These are phyloP conservation scores for Macrosteles quadrilineatus DNA, from an alignment of 1,140 invertebrate species.

Conservation along the genomic window DNA sequence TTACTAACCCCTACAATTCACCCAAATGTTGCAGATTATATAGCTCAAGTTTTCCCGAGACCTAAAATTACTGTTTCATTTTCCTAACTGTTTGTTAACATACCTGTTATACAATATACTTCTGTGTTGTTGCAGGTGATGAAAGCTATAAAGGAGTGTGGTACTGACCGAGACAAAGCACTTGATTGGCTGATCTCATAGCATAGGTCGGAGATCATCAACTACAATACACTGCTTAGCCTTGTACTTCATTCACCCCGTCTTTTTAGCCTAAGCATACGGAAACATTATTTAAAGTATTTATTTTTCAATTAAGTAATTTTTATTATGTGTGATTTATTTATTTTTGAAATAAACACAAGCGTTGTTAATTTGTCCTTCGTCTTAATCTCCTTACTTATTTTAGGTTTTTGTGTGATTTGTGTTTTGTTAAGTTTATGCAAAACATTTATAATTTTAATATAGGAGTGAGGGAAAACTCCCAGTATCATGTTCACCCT, in stretches of 20 bases:
- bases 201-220: slow-evolving; percentile 35
- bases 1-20: too few relatives aligned
- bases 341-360: slow-evolving; percentile 19
- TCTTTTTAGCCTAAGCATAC: slow-evolving; percentile 1
- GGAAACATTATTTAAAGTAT: slow-evolving; percentile 25
- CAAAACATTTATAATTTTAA: too few relatives aligned
- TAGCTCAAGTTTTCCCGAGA: too few relatives aligned
- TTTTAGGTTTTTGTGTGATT: not conserved
- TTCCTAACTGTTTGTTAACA: too few relatives aligned
- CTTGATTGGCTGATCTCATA: slow-evolving; percentile 80
- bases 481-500: too few relatives aligned
- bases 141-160: slow-evolving; percentile 69
- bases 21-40: too few relatives aligned
- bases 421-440: not conserved
- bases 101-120: too few relatives aligned
- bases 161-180: slow-evolving; percentile 84
- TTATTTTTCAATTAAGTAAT: slow-evolving; percentile 25
- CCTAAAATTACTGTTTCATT: too few relatives aligned
- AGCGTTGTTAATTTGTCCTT: slow-evolving; percentile 9
- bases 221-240: not conserved
- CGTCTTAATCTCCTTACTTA: not conserved
- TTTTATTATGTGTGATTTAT: slow-evolving; percentile 22
- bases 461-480: too few relatives aligned
- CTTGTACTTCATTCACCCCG: not conserved
- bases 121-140: slow-evolving; percentile 59